phyloP scores from a whole-genome alignment of 1,140 invertebrate genomes.

The Macrocentrus cingulum region DNA sequence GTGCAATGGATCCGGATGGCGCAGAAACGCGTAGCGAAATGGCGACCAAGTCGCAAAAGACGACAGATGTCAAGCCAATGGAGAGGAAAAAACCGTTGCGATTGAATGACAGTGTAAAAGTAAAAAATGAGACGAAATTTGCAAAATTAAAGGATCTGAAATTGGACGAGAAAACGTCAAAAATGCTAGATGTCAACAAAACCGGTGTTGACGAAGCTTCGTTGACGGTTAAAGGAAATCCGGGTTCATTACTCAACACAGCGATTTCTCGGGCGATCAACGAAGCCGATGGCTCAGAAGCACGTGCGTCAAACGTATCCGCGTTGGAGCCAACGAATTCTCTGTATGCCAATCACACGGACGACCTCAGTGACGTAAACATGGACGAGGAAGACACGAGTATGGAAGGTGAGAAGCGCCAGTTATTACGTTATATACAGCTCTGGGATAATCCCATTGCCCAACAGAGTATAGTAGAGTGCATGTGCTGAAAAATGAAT shows the following conservation, averaged over 20 bases:
- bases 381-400: slow-evolving; percentile 68
- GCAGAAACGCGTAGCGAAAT: background rate
- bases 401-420: slow-evolving; percentile 44
- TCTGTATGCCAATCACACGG: slow-evolving; percentile 54
- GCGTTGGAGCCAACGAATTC: slow-evolving; percentile 49
- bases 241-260: too few relatives aligned
- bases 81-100: slow-evolving; percentile 6
- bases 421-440: background rate
- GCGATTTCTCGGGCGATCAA: background rate
- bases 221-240: too few relatives aligned
- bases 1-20: background rate
- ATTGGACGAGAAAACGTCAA: background rate
- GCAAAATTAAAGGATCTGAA: slow-evolving; percentile 1
- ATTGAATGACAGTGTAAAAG: slow-evolving; percentile 3
- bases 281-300: slow-evolving; percentile 32
- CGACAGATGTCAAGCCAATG: background rate
- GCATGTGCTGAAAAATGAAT: too few relatives aligned
- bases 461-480: too few relatives aligned
- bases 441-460: too few relatives aligned
- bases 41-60: background rate
- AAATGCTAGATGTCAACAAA: too few relatives aligned
- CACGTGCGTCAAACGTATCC: slow-evolving; percentile 50
- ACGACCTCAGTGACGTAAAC: slow-evolving; percentile 69
- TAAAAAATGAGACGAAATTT: slow-evolving; percentile 16
- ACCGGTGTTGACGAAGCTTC: too few relatives aligned